Base-by-base conservation (phyloP, 2,888 invertebrate genomes). In the Chromoteleia sp. region DNA sequence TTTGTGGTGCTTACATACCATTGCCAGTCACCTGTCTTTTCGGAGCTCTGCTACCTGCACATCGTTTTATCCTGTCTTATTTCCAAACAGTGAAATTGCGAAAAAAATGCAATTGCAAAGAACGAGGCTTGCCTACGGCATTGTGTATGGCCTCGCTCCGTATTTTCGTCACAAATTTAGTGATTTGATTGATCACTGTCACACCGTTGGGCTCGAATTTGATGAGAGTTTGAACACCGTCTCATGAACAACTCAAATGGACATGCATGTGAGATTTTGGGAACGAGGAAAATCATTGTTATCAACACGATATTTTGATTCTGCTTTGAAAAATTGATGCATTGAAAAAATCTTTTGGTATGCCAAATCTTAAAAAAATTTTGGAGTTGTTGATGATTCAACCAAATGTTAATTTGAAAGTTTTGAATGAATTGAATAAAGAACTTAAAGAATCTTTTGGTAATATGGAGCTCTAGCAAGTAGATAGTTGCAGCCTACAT, bases 401-500 rank as follows among this genome's bases (percentile, higher is more conserved):
- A 10, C 48, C 48, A 48, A 48, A 48, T 19, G 19, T 19, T 2
- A 45, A 45, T 45, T 45, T 41, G 1, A 14, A 41, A 15, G 14
- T 41, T 4, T 41, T 41, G 1, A 41, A 15, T 0, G 41, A 41
- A 4, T 15, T 41, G 6, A 41, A 39, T 39, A 14, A 12, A 14
- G 14, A 39, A 14, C 3, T 14, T 15, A 84, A 84, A 29, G 84
- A 80, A 12, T 63, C 63, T 56, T 58, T 84, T 14, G 82, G 71
- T n/a, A n/a, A 8, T 58, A 1, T 29, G 8, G 14, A 65, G 33
- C 74, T 87, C 10, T 45, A 89, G 14, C 81, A 88, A 19, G 78
- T 88, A 41, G 87, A 88, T 39, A 84, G 83, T 41, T 89, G 88
- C 54, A 86, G 87, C 54, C 79, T 90, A 5, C 88, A 89, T 71